Evolutionary conservation across 2,797 vertebrate genomes (phyloP), one percentile per base, ranked within the genome.

Genomic region (Iguana delicatissima): DNA sequence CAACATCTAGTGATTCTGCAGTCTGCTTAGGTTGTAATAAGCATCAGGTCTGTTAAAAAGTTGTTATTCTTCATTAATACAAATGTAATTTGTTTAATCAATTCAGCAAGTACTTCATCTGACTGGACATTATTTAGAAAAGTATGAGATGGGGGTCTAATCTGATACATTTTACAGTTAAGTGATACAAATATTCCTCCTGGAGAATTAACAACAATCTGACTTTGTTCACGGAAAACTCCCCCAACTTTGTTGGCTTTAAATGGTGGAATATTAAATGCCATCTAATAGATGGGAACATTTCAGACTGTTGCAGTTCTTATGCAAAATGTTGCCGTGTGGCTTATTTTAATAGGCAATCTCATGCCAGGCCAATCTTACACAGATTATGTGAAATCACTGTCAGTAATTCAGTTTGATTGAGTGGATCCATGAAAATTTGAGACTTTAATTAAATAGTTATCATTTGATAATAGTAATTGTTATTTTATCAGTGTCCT

Each of bases 41-140:
- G 4, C 92, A 82, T 57, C 76, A 87, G 35, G 57, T 84, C 52
- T 94, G 18, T 77, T 93, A 59, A 67, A 93, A 89, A 92, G 89
- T 76, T 92, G 55, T 72, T 85, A 85, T 86, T 64, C 64, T 93
- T 86, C 32, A 80, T 69, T 84, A 88, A 2, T 55, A 52, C 73
- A 79, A 84, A 62, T 0, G 0, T 85, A 89, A 90, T 0, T 6
- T 12, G 93, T 10, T 1, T 0, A 76, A 46, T 85, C 79, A 26
- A 32, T 32, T 74, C 35, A 74, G 18, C 3, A 24, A 59, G 24
- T 35, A 62, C 62, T 35, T 52, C 52, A 52, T 32, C 29, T 32
- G 52, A 73, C 76, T 26, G 87, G 46, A 80, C 35, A 35, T 0
- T 4, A 3, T 67, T 80, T 79, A n/a, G 7, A 69, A 38, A 20